Evolutionary conservation across 2,797 vertebrate genomes (phyloP), one percentile per base, ranked within the genome.

Genomic region (Macropus fuliginosus): DNA sequence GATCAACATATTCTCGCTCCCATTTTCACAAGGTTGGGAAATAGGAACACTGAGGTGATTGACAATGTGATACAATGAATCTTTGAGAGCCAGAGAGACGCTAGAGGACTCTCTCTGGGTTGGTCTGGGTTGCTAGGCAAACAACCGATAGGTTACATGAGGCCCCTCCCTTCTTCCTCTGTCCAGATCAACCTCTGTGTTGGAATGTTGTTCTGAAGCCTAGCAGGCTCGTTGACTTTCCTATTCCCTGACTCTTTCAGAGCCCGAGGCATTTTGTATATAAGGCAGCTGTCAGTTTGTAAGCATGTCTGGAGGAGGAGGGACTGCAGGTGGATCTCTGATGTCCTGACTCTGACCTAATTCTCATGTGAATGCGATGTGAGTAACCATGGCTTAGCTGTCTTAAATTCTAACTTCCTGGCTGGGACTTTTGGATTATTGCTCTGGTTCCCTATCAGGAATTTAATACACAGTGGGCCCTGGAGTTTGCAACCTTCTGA

Each of bases 71-170:
- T 94, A 81, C 74, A 81, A 81, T 24, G 90, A n/a, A 93, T 13
- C 31, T 74, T 5, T 94, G 56, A 95, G 91, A 50, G 2, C 2
- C 11, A 56, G 93, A 55, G 95, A 74, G 95, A 46, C 56, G 27
- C 66, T 24, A 46, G 74, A 46, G 74, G n/a, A 24, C 74, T 90
- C 62, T 54, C 74, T 90, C 62, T 50, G 57, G 55, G 90, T 93
- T 74, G 87, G 94, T 92, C 87, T 95, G 55, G 59, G 95, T 55
- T 92, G 94, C 50, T 92, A 54, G 40, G 34, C 18, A 50, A 74
- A 52, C 55, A 92, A 95, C 66, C 91, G 40, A 92, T 90, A 81
- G 52, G 62, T 56, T 91, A 55, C 66, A 24, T 29, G 46, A 18
- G 66, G 34, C 34, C 91, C 54, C n/a, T 92, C 95, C 90, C 92